Evolutionary conservation across 2,113 vertebrate genomes (phyloP), one percentile per base, ranked within the genome.

Genomic region (Anas platyrhynchos): DNA sequence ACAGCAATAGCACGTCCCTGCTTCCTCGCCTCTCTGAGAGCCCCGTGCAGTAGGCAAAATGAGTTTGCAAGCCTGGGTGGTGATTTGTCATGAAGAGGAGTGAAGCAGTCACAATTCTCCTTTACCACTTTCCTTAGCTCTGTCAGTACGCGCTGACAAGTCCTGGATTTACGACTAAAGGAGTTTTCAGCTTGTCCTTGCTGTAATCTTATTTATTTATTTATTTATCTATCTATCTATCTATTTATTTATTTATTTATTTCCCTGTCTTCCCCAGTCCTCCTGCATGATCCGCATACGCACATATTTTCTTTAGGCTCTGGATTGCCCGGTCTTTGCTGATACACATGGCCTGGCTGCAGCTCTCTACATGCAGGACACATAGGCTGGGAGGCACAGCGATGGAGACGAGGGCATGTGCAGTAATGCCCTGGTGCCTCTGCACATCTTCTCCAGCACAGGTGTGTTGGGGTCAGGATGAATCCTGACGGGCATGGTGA

Each of bases 331-430:
- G 50, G 31, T 50, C 44, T 62, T 75, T 65, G 67, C 55, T 71
- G 34, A 77, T 66, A 46, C 25, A 44, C 6, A 1, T 16, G 18
- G 18, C 18, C 29, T 61, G 61, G 21, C 50, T 79, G 75, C 48
- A 91, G 61, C 25, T 54, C 22, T 56, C 22, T 83, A 1, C 0
- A 0, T 55, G 65, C 41, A 81, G 25, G n/a, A 52, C 72, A 31
- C 22, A 7, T 9, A n/a, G 13, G 32, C 8, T 25, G 7, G 66
- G 66, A 56, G 21, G 59, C 41, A 26, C 43, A 17, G 12, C 0
- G 2, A 6, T 14, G 23, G 38, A 66, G 44, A 9, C 1, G 12
- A 59, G 11, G 27, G 5, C 9, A 44, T 0, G 0, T 69, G 43
- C 32, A 68, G 5, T 8, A 27, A 7, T 8, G 9, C 1, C 0